Conservation (phyloP, 2,888 invertebrate species). For the Drosophila fungiperda region DNA sequence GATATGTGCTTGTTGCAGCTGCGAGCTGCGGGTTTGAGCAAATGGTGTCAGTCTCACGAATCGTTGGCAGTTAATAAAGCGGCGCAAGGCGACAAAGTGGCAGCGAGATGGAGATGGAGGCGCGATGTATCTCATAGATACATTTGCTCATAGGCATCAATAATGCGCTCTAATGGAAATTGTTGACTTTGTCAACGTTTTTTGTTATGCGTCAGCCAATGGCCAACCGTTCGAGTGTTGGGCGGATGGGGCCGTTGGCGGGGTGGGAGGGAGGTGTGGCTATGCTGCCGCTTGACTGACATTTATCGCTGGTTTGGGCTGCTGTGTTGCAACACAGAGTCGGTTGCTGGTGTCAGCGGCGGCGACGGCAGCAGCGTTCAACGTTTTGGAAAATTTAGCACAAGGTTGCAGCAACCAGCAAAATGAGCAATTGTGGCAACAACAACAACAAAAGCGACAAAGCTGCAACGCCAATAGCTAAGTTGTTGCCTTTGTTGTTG, state of each 20-base stretch:
- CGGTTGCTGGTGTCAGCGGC: constrained; percentile 49
- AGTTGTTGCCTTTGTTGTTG: constrained; percentile 40
- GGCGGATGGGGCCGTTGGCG: background rate
- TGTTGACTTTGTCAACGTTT: constrained; percentile 64
- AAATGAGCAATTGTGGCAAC: constrained; percentile 81
- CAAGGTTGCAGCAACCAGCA: constrained; percentile 77
- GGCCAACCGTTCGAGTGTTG: constrained; percentile 39
- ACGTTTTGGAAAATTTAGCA: constrained; percentile 82
- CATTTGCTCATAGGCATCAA: constrained; percentile 79
- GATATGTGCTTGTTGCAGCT: constrained; percentile 22
- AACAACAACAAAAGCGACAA: constrained; percentile 53
- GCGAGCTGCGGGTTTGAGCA: constrained; percentile 40
- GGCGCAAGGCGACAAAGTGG: constrained; percentile 37
- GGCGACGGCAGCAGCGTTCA: constrained; percentile 63
- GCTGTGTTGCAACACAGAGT: constrained; percentile 42
- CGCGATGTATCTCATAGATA: constrained; percentile 72
- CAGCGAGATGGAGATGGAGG: constrained; percentile 20
- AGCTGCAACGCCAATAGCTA: constrained; percentile 65
- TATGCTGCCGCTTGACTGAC: constrained; percentile 70
- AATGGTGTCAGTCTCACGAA: constrained; percentile 72
- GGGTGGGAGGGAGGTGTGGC: constrained; percentile 55
- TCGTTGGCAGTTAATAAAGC: constrained; percentile 59
- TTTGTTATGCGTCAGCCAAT: constrained; percentile 51
- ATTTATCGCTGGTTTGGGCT: constrained; percentile 73
- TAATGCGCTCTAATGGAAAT: constrained; percentile 78